Evolutionary conservation across 2,113 vertebrate genomes (phyloP), one percentile per base, ranked within the genome.

Genomic region (Nicator chloris): DNA sequence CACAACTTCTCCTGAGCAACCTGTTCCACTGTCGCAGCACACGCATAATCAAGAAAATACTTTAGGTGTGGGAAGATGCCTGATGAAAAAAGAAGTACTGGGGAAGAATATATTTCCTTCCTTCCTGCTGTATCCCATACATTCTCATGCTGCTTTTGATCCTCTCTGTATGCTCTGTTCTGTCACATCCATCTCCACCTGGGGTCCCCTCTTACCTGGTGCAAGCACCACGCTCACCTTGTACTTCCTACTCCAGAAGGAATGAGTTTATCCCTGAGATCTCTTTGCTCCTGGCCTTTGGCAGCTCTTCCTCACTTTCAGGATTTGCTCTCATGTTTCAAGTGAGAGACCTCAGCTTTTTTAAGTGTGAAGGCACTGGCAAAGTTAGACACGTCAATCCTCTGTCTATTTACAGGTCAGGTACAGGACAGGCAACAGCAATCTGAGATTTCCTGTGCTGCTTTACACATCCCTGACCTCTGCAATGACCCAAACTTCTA

Each of bases 351-450:
- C 65, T 90, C 35, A 87, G 60, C 6, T 69, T 79, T 92, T 91
- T 80, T 15, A 68, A 68, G 60, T 76, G 65, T 88, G 85, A 90
- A 88, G 82, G 61, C 47, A 64, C n/a, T 70, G 54, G 51, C 27
- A 77, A 88, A 82, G 68, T 45, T 37, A 65, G 44, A 39, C 39
- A 78, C 27, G 24, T 89, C 60, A 66, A 63, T 91, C 30, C 53
- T 54, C 37, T 92, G 71, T 86, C 95, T 95, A 77, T 95, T 90
- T 88, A 78, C 94, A 92, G 91, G 88, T 87, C 90, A 93, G 92
- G 66, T 88, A 80, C 40, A 78, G 82, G 89, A 95, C 44, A 61
- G 59, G 77, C 54, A 92, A 60, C 15, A 80, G 69, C 54, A 82
- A 37, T 73, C 73, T 54, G 78, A 87, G 82, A 82, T 95, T 95